Conservation (phyloP, 2,888 invertebrate genomes). For the Hartigia nigra region DNA sequence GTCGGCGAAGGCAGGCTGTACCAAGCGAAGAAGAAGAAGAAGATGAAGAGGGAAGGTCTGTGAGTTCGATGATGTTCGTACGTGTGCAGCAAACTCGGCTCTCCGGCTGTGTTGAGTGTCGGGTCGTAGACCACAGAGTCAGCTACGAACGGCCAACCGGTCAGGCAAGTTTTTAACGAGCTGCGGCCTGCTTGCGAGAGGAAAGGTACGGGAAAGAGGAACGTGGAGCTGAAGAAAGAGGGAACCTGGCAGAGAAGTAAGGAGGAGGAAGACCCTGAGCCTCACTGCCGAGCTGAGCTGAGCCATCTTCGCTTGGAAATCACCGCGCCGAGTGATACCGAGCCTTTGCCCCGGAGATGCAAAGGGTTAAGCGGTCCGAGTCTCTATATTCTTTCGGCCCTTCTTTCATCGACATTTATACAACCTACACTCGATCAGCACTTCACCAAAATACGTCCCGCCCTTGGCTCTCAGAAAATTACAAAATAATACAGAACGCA, state of each 20-base stretch:
- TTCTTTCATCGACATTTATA: not conserved
- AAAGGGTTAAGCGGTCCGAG: constrained; percentile 29
- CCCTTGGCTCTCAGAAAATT: constrained; percentile 6
- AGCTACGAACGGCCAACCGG: constrained; percentile 62
- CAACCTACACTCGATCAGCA: not conserved
- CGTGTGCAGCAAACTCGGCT: constrained; percentile 31
- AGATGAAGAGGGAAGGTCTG: constrained; percentile 17
- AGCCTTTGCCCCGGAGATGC: constrained; percentile 30
- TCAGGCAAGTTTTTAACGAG: constrained; percentile 66
- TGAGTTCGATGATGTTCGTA: constrained; percentile 40
- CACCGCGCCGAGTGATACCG: constrained; percentile 58
- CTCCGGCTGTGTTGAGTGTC: constrained; percentile 53
- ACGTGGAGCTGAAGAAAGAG: constrained; percentile 32
- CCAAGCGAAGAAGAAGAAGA: constrained; percentile 17
- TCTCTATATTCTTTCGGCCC: not conserved
- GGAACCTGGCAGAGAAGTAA: not conserved
- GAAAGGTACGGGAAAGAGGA: constrained; percentile 37
- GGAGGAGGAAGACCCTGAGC: constrained; percentile 43
- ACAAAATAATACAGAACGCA: not conserved
- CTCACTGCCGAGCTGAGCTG: constrained; percentile 53
- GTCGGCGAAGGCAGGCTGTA: constrained; percentile 13
- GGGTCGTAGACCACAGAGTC: constrained; percentile 64
- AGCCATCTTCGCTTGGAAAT: constrained; percentile 62
- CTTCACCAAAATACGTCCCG: constrained; percentile 4
- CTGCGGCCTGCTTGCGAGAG: constrained; percentile 36